Base-by-base conservation (phyloP, 2,113 vertebrate genomes). In the Platichthys flesus region DNA sequence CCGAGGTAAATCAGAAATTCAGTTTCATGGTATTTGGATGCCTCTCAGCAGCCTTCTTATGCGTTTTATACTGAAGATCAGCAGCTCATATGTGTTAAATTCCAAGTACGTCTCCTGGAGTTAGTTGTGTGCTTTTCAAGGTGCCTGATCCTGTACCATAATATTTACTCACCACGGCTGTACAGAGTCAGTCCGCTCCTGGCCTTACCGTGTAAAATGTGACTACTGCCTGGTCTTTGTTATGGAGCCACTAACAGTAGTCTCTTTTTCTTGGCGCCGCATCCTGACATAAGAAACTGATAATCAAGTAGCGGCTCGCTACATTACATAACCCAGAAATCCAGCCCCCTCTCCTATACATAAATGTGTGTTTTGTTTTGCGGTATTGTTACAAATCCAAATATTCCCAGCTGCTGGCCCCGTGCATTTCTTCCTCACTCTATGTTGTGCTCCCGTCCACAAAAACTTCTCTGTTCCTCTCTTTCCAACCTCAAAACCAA, bases 401-500 rank as follows among this genome's bases (percentile, higher is more conserved):
- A 88, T 77, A 76, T 63, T 77, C 74, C 62, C 85, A 80, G 86
- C 73, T 78, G 83, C 76, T 74, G 71, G 75, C 73, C 21, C 54
- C 18, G 61, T 76, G 71, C 78, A 80, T 74, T 68, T 76, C 83
- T 70, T 31, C 59, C 67, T 62, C 13, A 14, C 18, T 55, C 51
- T 63, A 31, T 67, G 67, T 68, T 75, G 62, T 74, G 71, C 79
- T 65, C 60, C 56, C 35, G 81, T 63, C 73, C 65, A 20, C 68
- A 52, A 20, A 20, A 23, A 47, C 73, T 60, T 15, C 63, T 74
- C 59, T 57, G 52, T 73, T 84, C 63, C 54, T 78, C 76, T 79
- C 37, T 91, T 91, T 90, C 86, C 87, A 88, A 88, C 89, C 89
- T 86, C 86, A 88, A 87, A 90, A 80, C 31, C 80, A 71, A 76